Conservation (phyloP, 2,113 vertebrate species). For the Macquaria ambigua region DNA sequence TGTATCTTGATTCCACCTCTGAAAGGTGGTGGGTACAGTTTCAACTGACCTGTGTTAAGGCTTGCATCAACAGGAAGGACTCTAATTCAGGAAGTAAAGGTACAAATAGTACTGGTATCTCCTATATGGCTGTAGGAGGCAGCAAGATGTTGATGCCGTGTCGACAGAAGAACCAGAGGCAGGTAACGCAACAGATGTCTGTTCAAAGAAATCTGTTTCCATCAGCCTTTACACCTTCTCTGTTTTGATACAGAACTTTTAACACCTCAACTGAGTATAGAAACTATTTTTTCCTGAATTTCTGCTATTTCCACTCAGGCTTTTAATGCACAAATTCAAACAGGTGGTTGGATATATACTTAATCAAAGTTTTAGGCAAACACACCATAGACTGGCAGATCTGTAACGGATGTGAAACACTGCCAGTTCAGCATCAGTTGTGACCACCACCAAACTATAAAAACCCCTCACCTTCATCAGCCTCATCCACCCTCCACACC, state of each 20-base stretch:
- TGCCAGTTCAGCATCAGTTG: not conserved
- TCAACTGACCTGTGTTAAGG: constrained; percentile 5
- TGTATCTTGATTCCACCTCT: not conserved
- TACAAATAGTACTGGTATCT: constrained; percentile 1
- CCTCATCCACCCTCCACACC: not conserved
- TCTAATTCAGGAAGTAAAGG: not conserved
- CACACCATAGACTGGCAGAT: not conserved
- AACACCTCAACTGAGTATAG: not conserved
- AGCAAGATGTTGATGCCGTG: not conserved
- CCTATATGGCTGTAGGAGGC: not conserved
- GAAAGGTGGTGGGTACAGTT: not conserved
- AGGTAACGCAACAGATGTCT: not conserved
- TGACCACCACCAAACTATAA: constrained; percentile 1
- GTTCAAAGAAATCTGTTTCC: not conserved
- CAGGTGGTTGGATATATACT: constrained; percentile 6
- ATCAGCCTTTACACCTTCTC: not conserved
- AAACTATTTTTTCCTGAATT: not conserved
- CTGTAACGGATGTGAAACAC: not conserved
- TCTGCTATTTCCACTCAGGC: not conserved
- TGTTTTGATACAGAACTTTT: not conserved
- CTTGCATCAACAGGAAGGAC: not conserved
- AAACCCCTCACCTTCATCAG: not conserved
- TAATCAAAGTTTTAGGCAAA: not conserved
- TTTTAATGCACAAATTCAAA: constrained; percentile 8
- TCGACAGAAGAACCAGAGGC: not conserved